Evolutionary conservation across 2,797 vertebrate genomes (phyloP).

Genomic region (Karalla daura): DNA sequence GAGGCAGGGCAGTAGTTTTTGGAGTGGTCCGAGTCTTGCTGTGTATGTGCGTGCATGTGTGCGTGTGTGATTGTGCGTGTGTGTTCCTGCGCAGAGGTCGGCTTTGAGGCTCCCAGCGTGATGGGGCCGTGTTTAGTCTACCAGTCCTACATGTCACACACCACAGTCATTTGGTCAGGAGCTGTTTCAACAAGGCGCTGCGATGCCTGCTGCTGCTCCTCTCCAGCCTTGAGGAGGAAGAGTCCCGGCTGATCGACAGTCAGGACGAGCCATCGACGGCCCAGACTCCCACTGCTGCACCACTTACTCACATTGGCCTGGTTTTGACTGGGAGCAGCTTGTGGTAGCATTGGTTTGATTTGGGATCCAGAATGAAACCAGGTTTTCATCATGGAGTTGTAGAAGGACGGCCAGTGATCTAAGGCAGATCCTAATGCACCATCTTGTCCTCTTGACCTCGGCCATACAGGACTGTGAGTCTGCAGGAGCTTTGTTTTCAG

Average conservation of each 20-base stretch:
- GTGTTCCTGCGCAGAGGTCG: slow-evolving; percentile 30
- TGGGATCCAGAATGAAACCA: too few relatives aligned
- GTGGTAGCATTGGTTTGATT: too few relatives aligned
- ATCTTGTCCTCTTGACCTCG: too few relatives aligned
- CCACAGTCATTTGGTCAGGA: slow-evolving; percentile 68
- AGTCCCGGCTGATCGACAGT: slow-evolving; percentile 46
- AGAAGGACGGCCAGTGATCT: too few relatives aligned
- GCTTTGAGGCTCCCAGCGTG: slow-evolving; percentile 73
- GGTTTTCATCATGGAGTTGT: too few relatives aligned
- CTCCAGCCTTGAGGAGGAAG: slow-evolving; percentile 4
- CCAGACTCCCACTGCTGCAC: not conserved
- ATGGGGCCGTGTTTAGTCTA: slow-evolving; percentile 76
- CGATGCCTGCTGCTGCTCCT: slow-evolving; percentile 49
- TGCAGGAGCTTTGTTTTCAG: too few relatives aligned
- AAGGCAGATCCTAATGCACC: too few relatives aligned
- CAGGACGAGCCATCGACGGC: not conserved
- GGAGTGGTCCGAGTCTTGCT: slow-evolving; percentile 29
- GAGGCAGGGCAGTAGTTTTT: slow-evolving; percentile 50
- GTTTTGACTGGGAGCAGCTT: not conserved
- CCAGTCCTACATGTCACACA: slow-evolving; percentile 63
- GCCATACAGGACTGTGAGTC: too few relatives aligned
- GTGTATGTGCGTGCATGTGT: slow-evolving; percentile 5
- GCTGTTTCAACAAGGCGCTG: slow-evolving; percentile 75
- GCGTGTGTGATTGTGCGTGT: slow-evolving; percentile 15
- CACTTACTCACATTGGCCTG: not conserved